Conservation (phyloP, 2,113 vertebrate genomes). For the Pygoscelis adeliae region DNA sequence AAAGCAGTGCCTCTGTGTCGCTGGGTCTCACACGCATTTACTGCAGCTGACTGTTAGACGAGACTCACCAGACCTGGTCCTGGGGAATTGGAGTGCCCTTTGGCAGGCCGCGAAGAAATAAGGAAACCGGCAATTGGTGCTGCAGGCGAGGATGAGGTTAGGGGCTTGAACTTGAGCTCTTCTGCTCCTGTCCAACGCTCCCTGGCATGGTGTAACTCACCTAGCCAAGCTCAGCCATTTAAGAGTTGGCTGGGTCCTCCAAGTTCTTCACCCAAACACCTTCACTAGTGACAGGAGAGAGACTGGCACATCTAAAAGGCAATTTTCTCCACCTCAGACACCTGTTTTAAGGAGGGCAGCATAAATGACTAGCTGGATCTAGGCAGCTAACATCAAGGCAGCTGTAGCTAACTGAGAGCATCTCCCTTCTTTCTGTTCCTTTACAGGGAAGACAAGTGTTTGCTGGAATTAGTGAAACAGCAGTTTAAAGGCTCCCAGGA, state of each 20-base stretch:
- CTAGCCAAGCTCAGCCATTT: background rate
- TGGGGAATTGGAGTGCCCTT: background rate
- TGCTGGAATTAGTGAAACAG: background rate
- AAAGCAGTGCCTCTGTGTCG: accelerated
- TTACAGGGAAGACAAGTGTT: background rate
- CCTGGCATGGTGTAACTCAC: accelerated
- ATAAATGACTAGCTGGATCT: background rate
- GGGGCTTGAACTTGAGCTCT: accelerated
- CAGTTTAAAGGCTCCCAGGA: background rate
- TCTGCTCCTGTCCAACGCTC: background rate
- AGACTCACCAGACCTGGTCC: background rate
- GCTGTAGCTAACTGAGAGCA: background rate
- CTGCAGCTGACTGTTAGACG: background rate
- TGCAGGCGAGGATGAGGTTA: background rate
- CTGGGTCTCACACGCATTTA: accelerated
- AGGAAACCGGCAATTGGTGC: background rate
- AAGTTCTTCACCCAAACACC: background rate
- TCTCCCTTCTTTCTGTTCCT: background rate
- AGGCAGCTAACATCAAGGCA: background rate
- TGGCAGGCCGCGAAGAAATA: background rate
- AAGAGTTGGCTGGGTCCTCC: background rate
- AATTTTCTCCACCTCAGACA: background rate
- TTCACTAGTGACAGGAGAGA: background rate
- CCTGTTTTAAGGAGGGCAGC: background rate
- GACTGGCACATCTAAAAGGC: background rate